Percentiles rank a stretch among this genome's conserved stretches.
phyloP scores from a whole-genome alignment of 2,888 invertebrate genomes.

The Patella depressa region DNA sequence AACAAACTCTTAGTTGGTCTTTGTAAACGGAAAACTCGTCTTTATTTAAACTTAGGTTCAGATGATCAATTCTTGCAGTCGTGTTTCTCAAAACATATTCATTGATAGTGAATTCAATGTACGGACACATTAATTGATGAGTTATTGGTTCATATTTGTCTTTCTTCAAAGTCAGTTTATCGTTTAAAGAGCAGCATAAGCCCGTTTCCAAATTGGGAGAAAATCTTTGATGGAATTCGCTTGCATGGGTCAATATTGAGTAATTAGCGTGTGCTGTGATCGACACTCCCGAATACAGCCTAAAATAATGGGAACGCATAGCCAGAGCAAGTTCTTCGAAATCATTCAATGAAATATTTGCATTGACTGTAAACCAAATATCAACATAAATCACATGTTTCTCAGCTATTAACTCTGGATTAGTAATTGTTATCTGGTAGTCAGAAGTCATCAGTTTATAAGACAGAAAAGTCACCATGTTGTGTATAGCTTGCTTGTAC shows the following conservation, averaged over 20 bases:
- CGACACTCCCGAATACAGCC: too few relatives aligned
- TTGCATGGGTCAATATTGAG: too few relatives aligned
- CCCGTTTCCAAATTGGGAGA: not conserved
- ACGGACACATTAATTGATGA: not conserved
- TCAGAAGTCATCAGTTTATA: not conserved
- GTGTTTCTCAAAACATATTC: not conserved
- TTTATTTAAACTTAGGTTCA: not conserved
- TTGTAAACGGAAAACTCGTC: constrained; percentile 5
- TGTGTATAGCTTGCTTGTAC: not conserved
- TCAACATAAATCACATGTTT: not conserved
- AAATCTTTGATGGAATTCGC: too few relatives aligned
- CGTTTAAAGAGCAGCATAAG: not conserved
- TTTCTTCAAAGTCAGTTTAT: not conserved
- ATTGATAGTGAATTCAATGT: not conserved
- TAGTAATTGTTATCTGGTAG: not conserved
- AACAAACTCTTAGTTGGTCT: not conserved
- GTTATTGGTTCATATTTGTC: not conserved
- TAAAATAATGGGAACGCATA: not conserved
- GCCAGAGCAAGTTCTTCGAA: too few relatives aligned
- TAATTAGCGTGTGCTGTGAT: too few relatives aligned
- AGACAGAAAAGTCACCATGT: not conserved
- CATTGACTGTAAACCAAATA: too few relatives aligned
- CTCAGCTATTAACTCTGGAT: not conserved
- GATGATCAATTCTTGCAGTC: not conserved
- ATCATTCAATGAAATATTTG: too few relatives aligned